Evolutionary conservation across 2,888 invertebrate species (phyloP).

Genomic region (Drosophila pullipes): DNA sequence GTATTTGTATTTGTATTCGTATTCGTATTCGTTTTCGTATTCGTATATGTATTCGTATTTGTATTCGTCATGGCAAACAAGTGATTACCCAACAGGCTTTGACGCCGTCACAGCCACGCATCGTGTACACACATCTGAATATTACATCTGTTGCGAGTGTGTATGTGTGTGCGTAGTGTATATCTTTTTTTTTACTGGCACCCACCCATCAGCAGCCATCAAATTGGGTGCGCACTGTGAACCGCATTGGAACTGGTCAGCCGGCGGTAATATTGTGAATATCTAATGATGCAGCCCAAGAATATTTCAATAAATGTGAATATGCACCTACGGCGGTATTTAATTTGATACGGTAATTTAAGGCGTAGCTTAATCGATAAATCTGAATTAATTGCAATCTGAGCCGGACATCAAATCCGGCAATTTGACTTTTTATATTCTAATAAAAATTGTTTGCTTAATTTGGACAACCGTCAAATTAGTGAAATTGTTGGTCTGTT

Average conservation of each 20-base stretch:
- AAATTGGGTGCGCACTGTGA: slow-evolving; percentile 38
- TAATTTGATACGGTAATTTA: slow-evolving; percentile 1
- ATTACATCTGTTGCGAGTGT: background rate
- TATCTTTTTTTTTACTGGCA: slow-evolving; percentile 10
- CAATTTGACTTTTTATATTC: slow-evolving; percentile 24
- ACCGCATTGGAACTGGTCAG: slow-evolving; percentile 32
- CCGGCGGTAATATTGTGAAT: background rate
- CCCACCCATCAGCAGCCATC: slow-evolving; percentile 36
- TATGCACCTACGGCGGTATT: background rate
- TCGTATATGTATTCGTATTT: slow-evolving; percentile 15
- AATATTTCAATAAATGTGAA: slow-evolving; percentile 4
- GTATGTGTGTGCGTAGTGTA: background rate
- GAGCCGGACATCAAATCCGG: slow-evolving; percentile 25
- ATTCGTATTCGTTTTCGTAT: slow-evolving; percentile 19
- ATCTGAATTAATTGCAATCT: slow-evolving; percentile 10
- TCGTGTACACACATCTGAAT: slow-evolving; percentile 31
- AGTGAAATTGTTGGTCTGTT: slow-evolving; percentile 23
- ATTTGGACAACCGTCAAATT: slow-evolving; percentile 39
- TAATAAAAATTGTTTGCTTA: slow-evolving; percentile 31
- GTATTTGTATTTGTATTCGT: slow-evolving; percentile 13
- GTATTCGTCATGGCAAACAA: slow-evolving; percentile 56
- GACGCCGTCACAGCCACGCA: slow-evolving; percentile 47
- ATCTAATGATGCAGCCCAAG: slow-evolving; percentile 8
- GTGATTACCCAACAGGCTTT: slow-evolving; percentile 69
- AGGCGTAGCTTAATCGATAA: slow-evolving; percentile 24